phyloP scores from a whole-genome alignment of 2,888 invertebrate species.

The Exephanes ischioxanthus region DNA sequence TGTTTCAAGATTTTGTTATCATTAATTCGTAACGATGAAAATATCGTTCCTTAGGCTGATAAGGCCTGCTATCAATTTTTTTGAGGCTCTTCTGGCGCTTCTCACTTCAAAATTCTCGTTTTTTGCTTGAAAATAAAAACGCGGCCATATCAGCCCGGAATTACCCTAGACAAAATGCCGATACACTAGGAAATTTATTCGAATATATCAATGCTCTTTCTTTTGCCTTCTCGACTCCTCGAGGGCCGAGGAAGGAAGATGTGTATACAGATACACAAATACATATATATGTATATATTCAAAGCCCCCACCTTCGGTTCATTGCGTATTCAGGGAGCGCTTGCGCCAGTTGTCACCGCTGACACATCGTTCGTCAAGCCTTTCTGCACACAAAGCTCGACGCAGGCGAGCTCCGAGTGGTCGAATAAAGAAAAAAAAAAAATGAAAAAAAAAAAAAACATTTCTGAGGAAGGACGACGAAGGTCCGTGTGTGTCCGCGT shows the following conservation, averaged over 20 bases:
- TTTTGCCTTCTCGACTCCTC: slow-evolving; percentile 19
- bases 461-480: slow-evolving; percentile 70
- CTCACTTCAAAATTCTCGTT: no score
- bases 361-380: slow-evolving; percentile 85
- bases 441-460: slow-evolving; percentile 61
- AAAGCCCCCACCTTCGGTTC: slow-evolving; percentile 71
- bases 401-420: slow-evolving; percentile 34
- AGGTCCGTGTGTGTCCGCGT: slow-evolving; percentile 72
- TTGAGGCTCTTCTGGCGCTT: no score
- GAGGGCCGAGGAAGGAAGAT: background rate
- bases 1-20: no score
- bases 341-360: slow-evolving; percentile 85
- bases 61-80: no score
- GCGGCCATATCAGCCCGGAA: no score
- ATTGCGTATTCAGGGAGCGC: slow-evolving; percentile 84
- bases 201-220: slow-evolving; percentile 2
- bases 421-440: slow-evolving; percentile 35
- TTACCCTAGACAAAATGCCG: background rate
- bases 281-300: background rate
- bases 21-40: no score
- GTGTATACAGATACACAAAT: background rate
- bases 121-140: no score
- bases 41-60: no score
- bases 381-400: slow-evolving; percentile 81
- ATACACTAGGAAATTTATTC: background rate